Percentiles rank a stretch among this genome's conserved stretches.
Conservation (phyloP, 1,140 invertebrate genomes). For the Subanguina moxae region DNA sequence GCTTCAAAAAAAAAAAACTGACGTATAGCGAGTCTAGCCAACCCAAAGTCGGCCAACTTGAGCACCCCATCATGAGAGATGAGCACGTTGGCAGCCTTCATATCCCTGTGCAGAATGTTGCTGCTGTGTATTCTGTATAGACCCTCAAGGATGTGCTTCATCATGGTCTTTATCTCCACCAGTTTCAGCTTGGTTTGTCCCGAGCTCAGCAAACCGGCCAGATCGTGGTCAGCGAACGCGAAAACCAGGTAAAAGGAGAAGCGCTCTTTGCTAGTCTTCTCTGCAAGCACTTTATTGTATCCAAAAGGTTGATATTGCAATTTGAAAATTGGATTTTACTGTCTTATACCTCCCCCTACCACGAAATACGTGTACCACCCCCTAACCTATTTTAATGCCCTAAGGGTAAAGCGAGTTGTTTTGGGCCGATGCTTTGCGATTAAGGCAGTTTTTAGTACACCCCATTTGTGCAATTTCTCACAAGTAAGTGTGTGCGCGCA, state of each 20-base stretch:
- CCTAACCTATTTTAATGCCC: too few relatives aligned
- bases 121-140: conserved; percentile 48
- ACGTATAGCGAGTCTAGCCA: conserved; percentile 57
- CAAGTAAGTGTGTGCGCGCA: too few relatives aligned
- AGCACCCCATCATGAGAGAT: conserved; percentile 90
- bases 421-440: too few relatives aligned
- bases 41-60: conserved; percentile 65
- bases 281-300: conserved; percentile 63
- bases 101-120: conserved; percentile 69
- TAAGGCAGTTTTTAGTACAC: too few relatives aligned
- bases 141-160: conserved; percentile 93
- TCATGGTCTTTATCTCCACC: conserved; percentile 93
- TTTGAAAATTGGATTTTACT: too few relatives aligned
- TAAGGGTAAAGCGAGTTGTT: conserved; percentile 12
- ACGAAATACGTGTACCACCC: too few relatives aligned
- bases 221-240: conserved; percentile 97
- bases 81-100: conserved; percentile 98
- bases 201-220: conserved; percentile 92
- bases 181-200: conserved; percentile 89
- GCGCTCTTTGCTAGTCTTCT: conserved; percentile 65
- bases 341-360: too few relatives aligned
- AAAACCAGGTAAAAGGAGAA: conserved; percentile 96
- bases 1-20: background rate
- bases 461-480: too few relatives aligned
- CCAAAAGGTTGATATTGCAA: too few relatives aligned